Base-by-base conservation (phyloP, 2,888 invertebrate species). In the Melipona beecheii region DNA sequence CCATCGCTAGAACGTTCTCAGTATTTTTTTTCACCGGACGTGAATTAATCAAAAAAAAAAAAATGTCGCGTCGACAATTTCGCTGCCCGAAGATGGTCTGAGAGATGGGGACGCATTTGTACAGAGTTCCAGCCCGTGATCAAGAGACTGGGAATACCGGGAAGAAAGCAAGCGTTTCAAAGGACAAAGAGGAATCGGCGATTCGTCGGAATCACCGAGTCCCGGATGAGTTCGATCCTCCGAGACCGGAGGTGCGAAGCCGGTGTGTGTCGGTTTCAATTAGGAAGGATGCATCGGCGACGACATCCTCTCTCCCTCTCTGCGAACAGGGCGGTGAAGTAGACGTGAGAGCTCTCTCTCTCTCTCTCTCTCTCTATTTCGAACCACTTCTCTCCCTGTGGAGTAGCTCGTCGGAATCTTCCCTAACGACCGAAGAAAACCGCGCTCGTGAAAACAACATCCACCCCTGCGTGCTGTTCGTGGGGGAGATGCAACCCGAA, bases 241-340 rank as follows among this genome's bases (percentile, higher is more conserved):
- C 11, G 15, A 58, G 56, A 58, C 56, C n/a, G 5, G 5, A 58
- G 13, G n/a, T 4, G 60, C 9, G 60, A 60, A 31, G 43, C 43
- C 60, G 9, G 24, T 0, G 19, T 9, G 84, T 76, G 81, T 86
- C 76, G 75, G 77, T 90, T 91, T 90, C 90, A 90, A 91, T 91
- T 87, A 90, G 86, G 85, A 81, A 73, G 87, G 84, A 90, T 86
- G 90, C 86, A 88, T 85, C 81, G 80, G 69, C 43, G 73, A 68
- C 60, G 60, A 71, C 52, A 78, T 83, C 76, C 82, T 43, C 43
- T 43, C 73, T 81, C 71, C 75, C 84, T 84, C 76, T 78, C 84
- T 84, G 68, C 72, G 66, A 58, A 60, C 74, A 50, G 66, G 21
- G 74, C 72, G 43, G 31, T 24, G 66, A 58, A 60, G 50, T 50